phyloP scores from a whole-genome alignment of 2,888 invertebrate genomes.

The Auanema sp. region DNA sequence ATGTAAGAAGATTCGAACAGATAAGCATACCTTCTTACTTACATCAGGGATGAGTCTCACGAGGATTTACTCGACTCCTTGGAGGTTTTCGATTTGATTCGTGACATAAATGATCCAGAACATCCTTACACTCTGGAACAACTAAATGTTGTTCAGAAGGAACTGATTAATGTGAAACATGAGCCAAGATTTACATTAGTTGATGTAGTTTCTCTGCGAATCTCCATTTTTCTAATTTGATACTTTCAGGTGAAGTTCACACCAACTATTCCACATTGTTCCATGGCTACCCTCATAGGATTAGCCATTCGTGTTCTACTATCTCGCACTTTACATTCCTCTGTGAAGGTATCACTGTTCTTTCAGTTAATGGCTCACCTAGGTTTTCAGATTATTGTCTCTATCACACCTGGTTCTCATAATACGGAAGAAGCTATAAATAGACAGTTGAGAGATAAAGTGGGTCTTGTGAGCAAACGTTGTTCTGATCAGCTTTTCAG shows the following conservation, averaged over 20 bases:
- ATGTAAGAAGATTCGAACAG: too few relatives aligned
- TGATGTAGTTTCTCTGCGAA: constrained; percentile 32
- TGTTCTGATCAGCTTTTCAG: constrained; percentile 65
- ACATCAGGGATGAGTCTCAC: constrained; percentile 32
- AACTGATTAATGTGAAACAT: constrained; percentile 52
- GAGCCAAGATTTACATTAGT: constrained; percentile 47
- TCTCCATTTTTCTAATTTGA: neutral
- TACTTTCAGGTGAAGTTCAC: constrained; percentile 72
- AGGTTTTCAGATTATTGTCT: constrained; percentile 41
- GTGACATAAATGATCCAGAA: constrained; percentile 94
- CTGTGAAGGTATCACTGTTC: constrained; percentile 43
- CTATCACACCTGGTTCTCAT: constrained; percentile 82
- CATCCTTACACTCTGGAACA: constrained; percentile 94
- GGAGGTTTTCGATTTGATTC: constrained; percentile 77
- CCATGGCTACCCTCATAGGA: constrained; percentile 93
- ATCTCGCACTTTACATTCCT: constrained; percentile 78
- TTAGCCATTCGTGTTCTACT: constrained; percentile 89
- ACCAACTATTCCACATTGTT: constrained; percentile 97
- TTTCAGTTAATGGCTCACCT: neutral
- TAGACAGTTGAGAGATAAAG: constrained; percentile 89
- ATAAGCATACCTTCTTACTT: neutral
- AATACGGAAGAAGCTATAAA: constrained; percentile 87
- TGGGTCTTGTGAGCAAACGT: constrained; percentile 3
- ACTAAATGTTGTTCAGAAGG: constrained; percentile 85
- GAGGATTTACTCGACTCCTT: constrained; percentile 57